These are phyloP conservation scores for Aphelocoma coerulescens DNA, from an alignment of 2,113 vertebrate species.

Conservation along the genomic window DNA sequence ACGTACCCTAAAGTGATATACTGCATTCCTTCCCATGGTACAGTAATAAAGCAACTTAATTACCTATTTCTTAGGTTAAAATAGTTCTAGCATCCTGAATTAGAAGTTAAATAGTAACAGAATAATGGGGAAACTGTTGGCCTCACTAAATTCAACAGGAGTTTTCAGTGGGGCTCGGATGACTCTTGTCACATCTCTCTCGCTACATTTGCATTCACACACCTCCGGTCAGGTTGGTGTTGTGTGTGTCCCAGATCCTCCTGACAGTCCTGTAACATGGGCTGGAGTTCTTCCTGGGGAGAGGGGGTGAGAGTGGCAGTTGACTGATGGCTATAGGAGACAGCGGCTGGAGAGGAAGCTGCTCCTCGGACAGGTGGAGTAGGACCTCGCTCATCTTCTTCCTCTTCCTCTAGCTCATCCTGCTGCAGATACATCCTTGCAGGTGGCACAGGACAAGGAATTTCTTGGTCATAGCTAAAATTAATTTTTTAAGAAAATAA, in stretches of 20 bases:
- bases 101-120: neutral
- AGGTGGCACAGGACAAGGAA: constrained; percentile 89
- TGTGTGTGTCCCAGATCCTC: constrained; percentile 76
- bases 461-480: constrained; percentile 90
- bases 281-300: constrained; percentile 94
- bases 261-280: constrained; percentile 89
- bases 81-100: neutral
- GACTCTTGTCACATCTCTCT: neutral
- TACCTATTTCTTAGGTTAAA: neutral
- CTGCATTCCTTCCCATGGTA: neutral
- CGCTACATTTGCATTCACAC: neutral
- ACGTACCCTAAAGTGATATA: neutral
- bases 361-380: constrained; percentile 93
- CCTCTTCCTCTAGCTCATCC: constrained; percentile 88
- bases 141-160: neutral
- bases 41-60: constrained; percentile 5
- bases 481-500: constrained; percentile 48
- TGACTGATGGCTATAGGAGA: constrained; percentile 98
- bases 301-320: constrained; percentile 97
- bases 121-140: neutral
- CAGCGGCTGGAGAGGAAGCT: constrained; percentile 93
- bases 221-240: constrained; percentile 88
- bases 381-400: constrained; percentile 90
- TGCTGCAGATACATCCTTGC: constrained; percentile 97
- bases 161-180: neutral